Percentiles rank a stretch among this genome's conserved stretches.
Evolutionary conservation across 2,113 vertebrate species (phyloP).

Genomic region (Arizona elegans): DNA sequence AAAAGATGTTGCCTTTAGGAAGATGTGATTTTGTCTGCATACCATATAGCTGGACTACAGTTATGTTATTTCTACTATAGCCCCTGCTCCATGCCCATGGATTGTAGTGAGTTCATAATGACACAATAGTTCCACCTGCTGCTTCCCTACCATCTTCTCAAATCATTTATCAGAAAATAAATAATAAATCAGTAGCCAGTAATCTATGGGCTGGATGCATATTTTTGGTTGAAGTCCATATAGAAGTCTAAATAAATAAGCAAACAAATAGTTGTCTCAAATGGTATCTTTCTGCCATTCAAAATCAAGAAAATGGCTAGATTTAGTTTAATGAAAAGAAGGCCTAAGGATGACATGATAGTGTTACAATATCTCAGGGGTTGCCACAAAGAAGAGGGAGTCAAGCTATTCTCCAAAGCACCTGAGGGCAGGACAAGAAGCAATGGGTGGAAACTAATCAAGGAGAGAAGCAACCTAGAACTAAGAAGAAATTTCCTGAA

Average conservation of each 20-base stretch:
- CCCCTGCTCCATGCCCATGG: background rate
- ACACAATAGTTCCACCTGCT: background rate
- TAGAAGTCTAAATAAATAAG: background rate
- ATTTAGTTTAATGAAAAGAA: background rate
- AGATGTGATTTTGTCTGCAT: background rate
- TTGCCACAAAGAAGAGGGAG: background rate
- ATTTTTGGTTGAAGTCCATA: background rate
- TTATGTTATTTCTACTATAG: background rate
- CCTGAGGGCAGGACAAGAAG: background rate
- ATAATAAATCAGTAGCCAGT: background rate
- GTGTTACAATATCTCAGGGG: background rate
- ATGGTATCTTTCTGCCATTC: background rate
- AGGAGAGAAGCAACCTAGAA: background rate
- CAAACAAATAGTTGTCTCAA: background rate
- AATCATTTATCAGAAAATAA: background rate
- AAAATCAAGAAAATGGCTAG: background rate
- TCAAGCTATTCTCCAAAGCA: background rate
- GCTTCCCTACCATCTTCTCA: background rate
- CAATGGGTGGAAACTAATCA: background rate
- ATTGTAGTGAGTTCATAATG: background rate
- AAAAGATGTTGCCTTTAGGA: background rate
- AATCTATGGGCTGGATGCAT: background rate
- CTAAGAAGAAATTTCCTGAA: background rate
- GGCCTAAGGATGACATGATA: background rate
- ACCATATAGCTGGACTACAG: background rate